Base-by-base conservation (phyloP, 2,113 vertebrate genomes). In the Sula dactylatra region DNA sequence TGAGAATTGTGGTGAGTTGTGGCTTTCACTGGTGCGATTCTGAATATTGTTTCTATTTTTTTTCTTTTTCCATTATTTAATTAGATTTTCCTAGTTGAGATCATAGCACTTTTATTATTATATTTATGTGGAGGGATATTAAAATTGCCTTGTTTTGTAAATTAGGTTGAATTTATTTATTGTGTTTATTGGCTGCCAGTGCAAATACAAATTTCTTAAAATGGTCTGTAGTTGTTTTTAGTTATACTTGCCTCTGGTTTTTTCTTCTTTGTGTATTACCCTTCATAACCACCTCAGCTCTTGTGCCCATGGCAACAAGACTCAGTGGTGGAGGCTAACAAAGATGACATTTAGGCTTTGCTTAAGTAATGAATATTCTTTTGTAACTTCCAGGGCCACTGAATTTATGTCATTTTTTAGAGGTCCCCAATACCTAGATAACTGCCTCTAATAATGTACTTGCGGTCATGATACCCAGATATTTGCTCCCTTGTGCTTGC, bases 301-400 rank as follows among this genome's bases (percentile, higher is more conserved):
- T 93, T 94, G 95, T 86, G 83, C 96, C 95, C 93, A 96, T 94
- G 92, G 93, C 88, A 97, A 92, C 91, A 94, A 94, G 61, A 84
- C 81, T 90, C 70, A 50, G 88, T 94, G 84, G 88, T 96, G 86
- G 69, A 96, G 81, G 79, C 79, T 96, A 97, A 91, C 86, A 96
- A 86, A 96, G 82, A 93, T 96, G 94, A 95, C 94, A 96, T 96
- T 81, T 97, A 97, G 93, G 84, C 88, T 96, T 96, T 97, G 88
- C 94, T 86, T 89, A 91, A 94, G 82, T 92, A 96, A 94, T 96
- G 95, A 97, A 95, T 96, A 95, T 97, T 97, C 92, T 96, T 96
- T 97, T 95, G 86, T 97, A 91, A 96, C 72, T 95, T 97, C 64
- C 94, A 97, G 94, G 77, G 38, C 81, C 69, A 83, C 84, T 90